Evolutionary conservation across 2,113 vertebrate genomes (phyloP).

Genomic region (Azemiops feae): DNA sequence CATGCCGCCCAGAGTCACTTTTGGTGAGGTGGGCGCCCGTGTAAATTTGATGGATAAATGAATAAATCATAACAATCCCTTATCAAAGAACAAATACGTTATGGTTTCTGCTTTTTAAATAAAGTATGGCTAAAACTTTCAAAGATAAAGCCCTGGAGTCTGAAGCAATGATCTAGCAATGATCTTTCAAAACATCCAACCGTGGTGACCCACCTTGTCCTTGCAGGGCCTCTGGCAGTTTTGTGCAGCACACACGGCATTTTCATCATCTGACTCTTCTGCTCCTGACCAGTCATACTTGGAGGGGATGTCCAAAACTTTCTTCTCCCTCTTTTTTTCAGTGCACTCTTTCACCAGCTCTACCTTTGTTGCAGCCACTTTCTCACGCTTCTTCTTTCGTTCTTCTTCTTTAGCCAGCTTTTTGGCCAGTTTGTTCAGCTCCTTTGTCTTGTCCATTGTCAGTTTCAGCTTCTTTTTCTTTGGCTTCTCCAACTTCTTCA

Average conservation of each 20-base stretch:
- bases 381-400: conserved; percentile 92
- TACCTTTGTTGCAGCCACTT: conserved; percentile 81
- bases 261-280: conserved; percentile 95
- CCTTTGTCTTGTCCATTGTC: conserved; percentile 88
- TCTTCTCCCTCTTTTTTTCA: conserved; percentile 93
- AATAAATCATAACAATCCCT: not conserved
- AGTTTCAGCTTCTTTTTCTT: conserved; percentile 98
- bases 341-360: conserved; percentile 84
- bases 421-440: conserved; percentile 94
- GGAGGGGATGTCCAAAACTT: conserved; percentile 94
- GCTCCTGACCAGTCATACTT: conserved; percentile 99
- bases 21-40: not conserved
- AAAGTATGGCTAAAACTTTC: not conserved
- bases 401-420: conserved; percentile 95
- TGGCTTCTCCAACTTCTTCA: conserved; percentile 87
- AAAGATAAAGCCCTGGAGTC: not conserved
- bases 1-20: not conserved
- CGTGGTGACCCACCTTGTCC: conserved; percentile 85
- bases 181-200: not conserved
- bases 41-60: not conserved
- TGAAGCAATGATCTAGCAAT: not conserved
- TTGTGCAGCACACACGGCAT: conserved; percentile 92
- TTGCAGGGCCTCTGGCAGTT: conserved; percentile 97
- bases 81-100: not conserved
- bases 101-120: not conserved